Conservation (phyloP, 2,797 vertebrate genomes). For the Tokudaia muenninki region DNA sequence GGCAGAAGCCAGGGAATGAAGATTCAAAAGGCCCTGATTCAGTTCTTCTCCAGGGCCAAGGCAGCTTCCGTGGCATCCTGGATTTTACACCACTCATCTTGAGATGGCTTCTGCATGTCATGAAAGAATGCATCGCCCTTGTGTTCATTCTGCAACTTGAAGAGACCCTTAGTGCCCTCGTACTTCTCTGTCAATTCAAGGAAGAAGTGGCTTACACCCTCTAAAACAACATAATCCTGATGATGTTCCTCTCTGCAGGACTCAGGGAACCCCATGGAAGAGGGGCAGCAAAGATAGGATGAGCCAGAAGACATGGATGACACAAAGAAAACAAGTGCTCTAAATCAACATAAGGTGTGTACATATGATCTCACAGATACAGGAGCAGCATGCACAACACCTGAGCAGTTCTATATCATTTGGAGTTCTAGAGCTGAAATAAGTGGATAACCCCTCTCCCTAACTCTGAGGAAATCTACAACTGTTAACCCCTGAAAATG, state of each 20-base stretch:
- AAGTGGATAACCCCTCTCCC: rapidly evolving
- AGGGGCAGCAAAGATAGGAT: not conserved
- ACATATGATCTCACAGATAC: not conserved
- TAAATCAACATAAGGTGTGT: not conserved
- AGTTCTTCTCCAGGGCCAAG: not conserved
- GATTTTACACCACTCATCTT: not conserved
- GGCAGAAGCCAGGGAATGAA: not conserved
- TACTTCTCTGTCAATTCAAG: not conserved
- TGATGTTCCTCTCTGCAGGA: no score
- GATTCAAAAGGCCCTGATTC: not conserved
- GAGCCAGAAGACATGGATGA: not conserved
- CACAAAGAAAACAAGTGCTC: not conserved
- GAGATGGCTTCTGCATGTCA: not conserved
- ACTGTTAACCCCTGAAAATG: not conserved
- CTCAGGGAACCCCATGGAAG: not conserved
- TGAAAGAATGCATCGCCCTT: rapidly evolving
- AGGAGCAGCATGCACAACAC: not conserved
- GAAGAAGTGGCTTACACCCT: not conserved
- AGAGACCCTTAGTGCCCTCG: not conserved
- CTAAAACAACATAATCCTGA: not conserved
- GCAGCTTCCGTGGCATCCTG: no score
- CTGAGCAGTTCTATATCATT: not conserved
- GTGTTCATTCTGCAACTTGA: not conserved
- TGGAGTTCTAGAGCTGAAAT: not conserved
- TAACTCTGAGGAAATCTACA: not conserved